Evolutionary conservation across 2,888 invertebrate species (phyloP).

Genomic region (Scaptodrosophila latifasciaeformis): DNA sequence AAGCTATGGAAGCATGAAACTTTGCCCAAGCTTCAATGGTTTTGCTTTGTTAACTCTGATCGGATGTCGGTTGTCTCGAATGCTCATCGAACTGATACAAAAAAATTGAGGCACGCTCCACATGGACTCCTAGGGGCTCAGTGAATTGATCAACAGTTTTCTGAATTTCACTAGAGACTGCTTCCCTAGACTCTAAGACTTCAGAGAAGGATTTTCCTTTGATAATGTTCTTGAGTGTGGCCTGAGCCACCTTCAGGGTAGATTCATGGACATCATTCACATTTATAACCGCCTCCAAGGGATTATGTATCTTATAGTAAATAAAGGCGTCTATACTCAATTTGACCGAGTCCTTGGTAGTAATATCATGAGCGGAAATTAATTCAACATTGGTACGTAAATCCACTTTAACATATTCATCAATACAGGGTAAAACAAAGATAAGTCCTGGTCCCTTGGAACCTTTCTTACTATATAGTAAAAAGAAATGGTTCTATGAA

Average conservation of each 20-base stretch:
- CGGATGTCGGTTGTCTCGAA: too few species aligned
- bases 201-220: slow-evolving; percentile 93
- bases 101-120: too few species aligned
- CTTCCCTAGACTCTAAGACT: slow-evolving; percentile 91
- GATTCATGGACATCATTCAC: slow-evolving; percentile 80
- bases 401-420: slow-evolving; percentile 77
- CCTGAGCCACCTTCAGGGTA: slow-evolving; percentile 85
- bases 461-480: slow-evolving; percentile 72
- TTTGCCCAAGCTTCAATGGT: too few species aligned
- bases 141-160: slow-evolving; percentile 88
- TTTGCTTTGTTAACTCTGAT: too few species aligned
- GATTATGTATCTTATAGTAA: slow-evolving; percentile 85
- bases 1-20: too few species aligned
- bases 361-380: slow-evolving; percentile 79
- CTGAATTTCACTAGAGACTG: slow-evolving; percentile 90
- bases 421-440: slow-evolving; percentile 80
- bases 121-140: slow-evolving; percentile 92
- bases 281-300: slow-evolving; percentile 82
- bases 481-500: too few species aligned
- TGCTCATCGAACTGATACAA: too few species aligned
- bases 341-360: slow-evolving; percentile 93
- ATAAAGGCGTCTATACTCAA: slow-evolving; percentile 93
- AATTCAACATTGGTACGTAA: slow-evolving; percentile 79
- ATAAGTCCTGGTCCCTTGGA: slow-evolving; percentile 78
- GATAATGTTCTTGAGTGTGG: slow-evolving; percentile 89